Evolutionary conservation across 2,113 vertebrate species (phyloP), one percentile per base, ranked within the genome.

Genomic region (Oriolus oriolus): DNA sequence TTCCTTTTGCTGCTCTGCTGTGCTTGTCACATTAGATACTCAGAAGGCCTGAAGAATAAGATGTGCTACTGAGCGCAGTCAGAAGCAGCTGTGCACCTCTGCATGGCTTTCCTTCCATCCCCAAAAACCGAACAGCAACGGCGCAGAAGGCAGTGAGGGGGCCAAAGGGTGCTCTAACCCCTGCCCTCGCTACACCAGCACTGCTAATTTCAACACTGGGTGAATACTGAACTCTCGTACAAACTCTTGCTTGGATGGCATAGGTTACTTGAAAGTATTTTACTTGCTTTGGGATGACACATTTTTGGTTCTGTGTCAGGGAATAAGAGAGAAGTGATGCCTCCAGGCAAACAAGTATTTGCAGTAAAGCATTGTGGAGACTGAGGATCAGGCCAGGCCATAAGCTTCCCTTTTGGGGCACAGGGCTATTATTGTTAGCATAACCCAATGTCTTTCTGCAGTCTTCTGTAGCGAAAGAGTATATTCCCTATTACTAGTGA

Each of bases 381-480:
- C 8, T 7, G n/a, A 69, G 39, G 70, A 21, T 24, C 66, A 71
- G 26, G 50, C n/a, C 57, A 89, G 68, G 59, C 19, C 39, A 57
- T 13, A 53, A 74, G 21, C 22, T 69, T 59, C 13, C 26, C 39
- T 78, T 74, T 9, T 42, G 52, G 47, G n/a, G 33, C 21, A 37
- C 30, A 26, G 12, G 35, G 21, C 35, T 52, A 2, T 10, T 41
- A 12, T 54, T 49, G 2, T 18, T 41, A 20, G 31, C 0, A 0
- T 37, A 78, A 68, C 10, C 27, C 33, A 68, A 17, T 14, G 57
- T 49, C 31, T 41, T 70, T n/a, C 73, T 60, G 30, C 65, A 82
- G 56, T 53, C 15, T 71, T 41, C 54, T 7, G 2, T 11, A 52
- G 35, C 56, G n/a, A 76, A 84, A 86, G 31, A 31, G 16, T 33